These are phyloP conservation scores for Rhyacophila evoluta DNA, from an alignment of 2,888 invertebrate genomes.

Conservation along the genomic window DNA sequence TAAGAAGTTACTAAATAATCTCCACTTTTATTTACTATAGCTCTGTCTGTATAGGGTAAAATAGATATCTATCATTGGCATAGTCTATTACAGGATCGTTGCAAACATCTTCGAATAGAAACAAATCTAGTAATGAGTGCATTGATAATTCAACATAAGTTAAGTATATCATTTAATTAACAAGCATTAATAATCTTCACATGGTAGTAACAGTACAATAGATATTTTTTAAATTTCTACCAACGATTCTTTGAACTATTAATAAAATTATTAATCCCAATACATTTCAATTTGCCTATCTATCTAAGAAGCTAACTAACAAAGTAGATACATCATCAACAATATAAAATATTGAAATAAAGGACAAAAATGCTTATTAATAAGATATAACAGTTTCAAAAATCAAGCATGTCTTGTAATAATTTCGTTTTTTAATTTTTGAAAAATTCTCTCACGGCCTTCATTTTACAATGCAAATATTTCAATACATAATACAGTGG, in stretches of 20 bases:
- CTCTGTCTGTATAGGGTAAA: no score
- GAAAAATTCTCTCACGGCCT: no score
- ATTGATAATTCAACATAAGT: background rate
- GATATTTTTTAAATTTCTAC: background rate
- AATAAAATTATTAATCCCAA: background rate
- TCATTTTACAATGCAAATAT: no score
- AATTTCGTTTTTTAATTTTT: no score
- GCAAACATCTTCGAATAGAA: no score
- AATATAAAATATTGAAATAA: background rate
- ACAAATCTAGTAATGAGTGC: background rate
- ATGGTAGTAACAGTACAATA: background rate
- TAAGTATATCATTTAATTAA: background rate
- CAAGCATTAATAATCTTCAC: background rate
- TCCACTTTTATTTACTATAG: no score
- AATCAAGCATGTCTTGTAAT: no score
- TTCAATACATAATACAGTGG: no score
- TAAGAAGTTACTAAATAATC: no score
- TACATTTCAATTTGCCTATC: background rate
- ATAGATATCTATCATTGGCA: no score
- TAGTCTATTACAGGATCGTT: no score
- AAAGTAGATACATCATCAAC: background rate
- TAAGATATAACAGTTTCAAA: background rate
- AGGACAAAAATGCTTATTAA: background rate
- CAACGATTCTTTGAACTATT: slow-evolving; percentile 11
- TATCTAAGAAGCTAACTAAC: background rate